Evolutionary conservation across 1,140 invertebrate species (phyloP), one percentile per base, ranked within the genome.

Genomic region (Diachasma alloeum): DNA sequence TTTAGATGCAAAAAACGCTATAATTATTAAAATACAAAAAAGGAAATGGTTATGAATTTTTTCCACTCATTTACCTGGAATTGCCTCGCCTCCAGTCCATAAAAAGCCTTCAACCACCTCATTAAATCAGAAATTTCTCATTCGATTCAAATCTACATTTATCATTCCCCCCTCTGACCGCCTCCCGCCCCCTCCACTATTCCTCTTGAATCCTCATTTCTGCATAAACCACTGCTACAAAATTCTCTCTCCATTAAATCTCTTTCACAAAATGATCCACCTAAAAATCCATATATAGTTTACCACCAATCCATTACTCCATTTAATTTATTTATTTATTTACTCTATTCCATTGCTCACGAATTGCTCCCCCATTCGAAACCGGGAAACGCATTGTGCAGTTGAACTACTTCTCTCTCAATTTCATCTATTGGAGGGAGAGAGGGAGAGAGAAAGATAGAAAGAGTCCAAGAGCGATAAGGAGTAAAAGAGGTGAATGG

Each of bases 321-420:
- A 74, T 74, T 66, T 42, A 48, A 39, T 74, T 74, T 74, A 74
- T 74, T 74, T 74, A 74, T 74, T 74, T 74, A 74, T 74, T 74
- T 74, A 74, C 72, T 39, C 72, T 22, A 56, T 59, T 59, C 8
- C 53, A 59, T 59, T 59, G 53, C 53, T 59, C 53, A 59, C 17
- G 53, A 59, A 59, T 59, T 19, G 53, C 53, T 46, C 44, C 4
- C 4, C 9, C 31, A 31, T 19, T 31, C 56, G 37, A 67, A 24
- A 31, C 31, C 6, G 31, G 31, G 63, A 74, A 59, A 74, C n/a
- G 53, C 72, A 87, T 87, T 87, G 84, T 87, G 85, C 85, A 85
- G 77, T 78, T 6, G 10, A 59, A 59, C 53, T 59, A 6, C 31
- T 31, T 31, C 44, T 81, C 81, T 81, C 80, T 83, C 84, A 82